Evolutionary conservation across 1,140 invertebrate genomes (phyloP), one percentile per base, ranked within the genome.

Genomic region (Scaptomyza montana): DNA sequence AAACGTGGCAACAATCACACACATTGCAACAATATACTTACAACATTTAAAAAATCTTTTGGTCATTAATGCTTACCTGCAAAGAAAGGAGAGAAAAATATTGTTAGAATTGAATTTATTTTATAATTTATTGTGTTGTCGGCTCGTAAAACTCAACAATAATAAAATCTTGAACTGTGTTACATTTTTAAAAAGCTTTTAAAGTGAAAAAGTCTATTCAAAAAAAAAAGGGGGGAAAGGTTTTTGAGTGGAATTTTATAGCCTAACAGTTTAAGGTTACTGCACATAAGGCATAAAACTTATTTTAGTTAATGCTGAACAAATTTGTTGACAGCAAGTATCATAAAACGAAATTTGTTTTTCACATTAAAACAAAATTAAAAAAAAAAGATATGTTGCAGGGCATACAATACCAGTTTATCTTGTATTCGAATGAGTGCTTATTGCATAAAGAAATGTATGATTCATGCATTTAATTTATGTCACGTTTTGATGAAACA

Each of bases 61-160:
- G 16, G 16, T 30, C 56, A 41, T 43, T 66, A 19, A 13, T 65
- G 82, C 81, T 86, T 86, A 86, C 81, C 81, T 86, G 82, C 46
- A 86, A 82, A 25, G 75, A 87, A 30, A 63, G 61, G 56, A 76
- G 67, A 57, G 28, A 64, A 66, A 56, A n/a, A 43, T 3, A n/a
- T n/a, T 49, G n/a, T 56, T 54, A 82, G 65, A 80, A 67, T 86
- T 25, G 21, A 25, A 25, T 74, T 75, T 65, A 85, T 85, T 74
- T 73, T 33, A 76, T 69, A 16, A 0, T 80, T 33, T 49, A n/a
- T 55, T 67, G 47, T 25, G 61, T 45, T 62, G 72, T 41, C 36
- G 47, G 46, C 28, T 66, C 74, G 33, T 77, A 65, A 77, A 77
- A 70, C 25, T 56, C 50, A 56, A 12, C 39, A 3, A 36, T 9